Conservation (phyloP, 2,113 vertebrate species). For the Periophthalmus modestus region DNA sequence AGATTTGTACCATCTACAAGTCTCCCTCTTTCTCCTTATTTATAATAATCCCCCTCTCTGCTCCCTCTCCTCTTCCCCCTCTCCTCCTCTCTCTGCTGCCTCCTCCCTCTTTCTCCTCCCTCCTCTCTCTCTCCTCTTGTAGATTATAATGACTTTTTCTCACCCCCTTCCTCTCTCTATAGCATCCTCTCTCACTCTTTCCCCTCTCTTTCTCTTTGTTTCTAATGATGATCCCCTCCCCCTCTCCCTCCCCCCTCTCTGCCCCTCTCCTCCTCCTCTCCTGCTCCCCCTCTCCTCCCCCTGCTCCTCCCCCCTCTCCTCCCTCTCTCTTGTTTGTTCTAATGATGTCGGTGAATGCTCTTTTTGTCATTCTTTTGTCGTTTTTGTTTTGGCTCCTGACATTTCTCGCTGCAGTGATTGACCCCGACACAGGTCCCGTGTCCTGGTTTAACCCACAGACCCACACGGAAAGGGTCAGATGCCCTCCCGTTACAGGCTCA, state of each 20-base stretch:
- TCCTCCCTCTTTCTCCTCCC: neutral
- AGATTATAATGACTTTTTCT: too few relatives aligned
- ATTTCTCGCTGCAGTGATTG: constrained; percentile 1
- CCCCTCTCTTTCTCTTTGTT: neutral
- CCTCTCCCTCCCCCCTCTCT: too few relatives aligned
- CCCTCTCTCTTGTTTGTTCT: neutral
- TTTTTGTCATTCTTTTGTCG: neutral
- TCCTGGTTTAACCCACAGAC: neutral
- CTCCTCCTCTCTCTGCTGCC: neutral
- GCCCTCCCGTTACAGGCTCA: neutral
- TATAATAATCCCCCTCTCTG: too few relatives aligned
- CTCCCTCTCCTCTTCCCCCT: too few relatives aligned
- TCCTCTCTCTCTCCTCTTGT: neutral
- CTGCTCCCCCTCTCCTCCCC: too few relatives aligned
- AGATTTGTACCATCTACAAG: too few relatives aligned
- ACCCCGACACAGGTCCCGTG: neutral
- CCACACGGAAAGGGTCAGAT: neutral
- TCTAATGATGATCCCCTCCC: neutral
- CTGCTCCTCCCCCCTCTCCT: neutral
- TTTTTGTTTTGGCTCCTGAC: neutral
- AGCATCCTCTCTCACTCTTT: neutral
- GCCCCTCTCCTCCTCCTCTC: too few relatives aligned
- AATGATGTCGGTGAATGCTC: neutral
- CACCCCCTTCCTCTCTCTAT: neutral
- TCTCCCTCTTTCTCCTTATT: too few relatives aligned